phyloP scores from a whole-genome alignment of 2,797 vertebrate species.

The Pagetopsis macropterus region DNA sequence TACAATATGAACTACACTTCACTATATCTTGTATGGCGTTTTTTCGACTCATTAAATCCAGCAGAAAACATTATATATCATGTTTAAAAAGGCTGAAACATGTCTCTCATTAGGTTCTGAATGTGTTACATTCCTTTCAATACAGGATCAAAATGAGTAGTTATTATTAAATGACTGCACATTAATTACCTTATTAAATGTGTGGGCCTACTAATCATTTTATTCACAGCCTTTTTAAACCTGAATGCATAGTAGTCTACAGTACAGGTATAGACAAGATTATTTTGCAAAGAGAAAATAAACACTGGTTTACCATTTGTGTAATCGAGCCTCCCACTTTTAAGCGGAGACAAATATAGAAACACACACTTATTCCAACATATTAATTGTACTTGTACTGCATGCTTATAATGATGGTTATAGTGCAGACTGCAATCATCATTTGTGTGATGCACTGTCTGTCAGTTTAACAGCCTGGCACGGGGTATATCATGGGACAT shows the following conservation, averaged over 20 bases:
- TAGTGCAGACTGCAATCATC: not conserved
- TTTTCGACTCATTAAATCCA: not conserved
- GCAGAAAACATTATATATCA: not conserved
- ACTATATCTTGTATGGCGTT: too few species aligned
- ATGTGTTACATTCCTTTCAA: not conserved
- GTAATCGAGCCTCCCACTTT: not conserved
- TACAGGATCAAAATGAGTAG: not conserved
- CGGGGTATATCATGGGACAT: not conserved
- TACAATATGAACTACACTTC: not conserved
- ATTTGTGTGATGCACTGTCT: slow-evolving; percentile 4
- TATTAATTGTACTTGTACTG: not conserved
- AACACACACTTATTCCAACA: not conserved
- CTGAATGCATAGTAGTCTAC: not conserved
- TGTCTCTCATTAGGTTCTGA: not conserved
- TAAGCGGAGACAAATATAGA: not conserved
- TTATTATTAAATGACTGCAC: not conserved
- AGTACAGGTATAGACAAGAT: not conserved
- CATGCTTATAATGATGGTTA: not conserved
- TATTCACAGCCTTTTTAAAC: not conserved
- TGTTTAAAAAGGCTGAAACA: too few species aligned
- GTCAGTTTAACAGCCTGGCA: slow-evolving; percentile 7
- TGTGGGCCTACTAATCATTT: not conserved
- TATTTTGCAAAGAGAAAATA: not conserved
- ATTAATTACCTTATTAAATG: not conserved
- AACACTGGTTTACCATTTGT: not conserved